Evolutionary conservation across 2,113 vertebrate genomes (phyloP).

Genomic region (Paraplagusia blochii): DNA sequence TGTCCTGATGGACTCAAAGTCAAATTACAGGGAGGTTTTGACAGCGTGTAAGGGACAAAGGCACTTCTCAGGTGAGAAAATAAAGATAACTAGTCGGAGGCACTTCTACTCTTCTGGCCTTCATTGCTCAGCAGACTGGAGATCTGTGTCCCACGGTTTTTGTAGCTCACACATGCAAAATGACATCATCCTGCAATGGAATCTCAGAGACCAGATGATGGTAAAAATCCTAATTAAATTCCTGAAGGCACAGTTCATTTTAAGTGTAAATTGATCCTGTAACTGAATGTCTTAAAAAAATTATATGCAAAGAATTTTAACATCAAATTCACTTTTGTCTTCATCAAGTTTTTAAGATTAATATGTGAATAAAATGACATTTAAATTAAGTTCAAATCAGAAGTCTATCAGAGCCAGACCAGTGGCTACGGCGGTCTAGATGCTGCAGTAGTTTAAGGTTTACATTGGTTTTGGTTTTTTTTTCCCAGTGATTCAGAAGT

Average conservation of each 20-base stretch:
- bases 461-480: constrained; percentile 29
- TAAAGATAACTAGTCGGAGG: too few species aligned
- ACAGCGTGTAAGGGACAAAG: too few species aligned
- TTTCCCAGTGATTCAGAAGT: constrained; percentile 29
- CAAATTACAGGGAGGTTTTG: too few species aligned
- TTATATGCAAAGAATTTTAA: too few species aligned
- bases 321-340: constrained; percentile 22
- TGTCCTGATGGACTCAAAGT: too few species aligned
- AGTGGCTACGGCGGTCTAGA: constrained; percentile 37
- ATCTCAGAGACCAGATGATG: constrained; percentile 4
- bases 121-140: too few species aligned
- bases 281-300: too few species aligned
- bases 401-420: constrained; percentile 42
- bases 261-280: background rate
- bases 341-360: constrained; percentile 14
- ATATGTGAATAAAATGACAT: background rate
- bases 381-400: constrained; percentile 18
- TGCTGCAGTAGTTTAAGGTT: constrained; percentile 53
- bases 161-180: background rate
- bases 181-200: background rate
- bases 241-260: constrained; percentile 33
- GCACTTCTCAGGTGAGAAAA: too few species aligned
- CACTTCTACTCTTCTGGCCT: too few species aligned
- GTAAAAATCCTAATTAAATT: constrained; percentile 9
- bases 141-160: too few species aligned